A percentile compares a stretch with the other conserved stretches of the same genome.
phyloP scores from a whole-genome alignment of 2,797 vertebrate species.

The Microhierax caerulescens region DNA sequence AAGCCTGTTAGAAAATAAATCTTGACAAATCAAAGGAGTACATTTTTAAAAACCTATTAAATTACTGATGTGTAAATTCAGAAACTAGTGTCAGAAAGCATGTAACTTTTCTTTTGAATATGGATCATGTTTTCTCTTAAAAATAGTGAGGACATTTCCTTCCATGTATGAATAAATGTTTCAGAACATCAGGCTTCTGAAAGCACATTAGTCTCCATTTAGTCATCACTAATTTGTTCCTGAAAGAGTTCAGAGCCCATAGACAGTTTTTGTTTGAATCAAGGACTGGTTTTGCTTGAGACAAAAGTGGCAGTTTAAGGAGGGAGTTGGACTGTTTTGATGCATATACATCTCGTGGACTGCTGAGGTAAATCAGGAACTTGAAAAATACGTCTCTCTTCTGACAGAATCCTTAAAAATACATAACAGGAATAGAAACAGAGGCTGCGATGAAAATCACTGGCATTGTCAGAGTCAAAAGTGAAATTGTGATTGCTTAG shows the following conservation, averaged over 20 bases:
- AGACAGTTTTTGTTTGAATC: neutral
- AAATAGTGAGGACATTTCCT: neutral
- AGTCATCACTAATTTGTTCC: neutral
- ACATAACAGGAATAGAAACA: neutral
- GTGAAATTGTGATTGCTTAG: neutral
- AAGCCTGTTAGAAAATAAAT: neutral
- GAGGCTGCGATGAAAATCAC: neutral
- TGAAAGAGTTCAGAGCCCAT: neutral
- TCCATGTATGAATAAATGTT: neutral
- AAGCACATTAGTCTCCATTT: neutral
- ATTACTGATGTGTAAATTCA: neutral
- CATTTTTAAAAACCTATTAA: neutral
- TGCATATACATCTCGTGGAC: neutral
- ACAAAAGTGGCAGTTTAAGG: neutral
- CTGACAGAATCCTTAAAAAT: neutral
- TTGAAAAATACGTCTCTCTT: neutral
- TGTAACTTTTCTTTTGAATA: neutral
- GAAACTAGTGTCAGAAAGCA: neutral
- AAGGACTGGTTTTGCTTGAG: neutral
- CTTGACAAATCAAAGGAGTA: neutral
- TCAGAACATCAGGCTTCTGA: neutral
- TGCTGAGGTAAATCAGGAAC: neutral
- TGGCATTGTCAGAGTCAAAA: neutral
- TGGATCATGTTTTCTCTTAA: neutral
- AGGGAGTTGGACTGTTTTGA: neutral